Evolutionary conservation across 2,113 vertebrate species (phyloP).

Genomic region (Numida meleagris): DNA sequence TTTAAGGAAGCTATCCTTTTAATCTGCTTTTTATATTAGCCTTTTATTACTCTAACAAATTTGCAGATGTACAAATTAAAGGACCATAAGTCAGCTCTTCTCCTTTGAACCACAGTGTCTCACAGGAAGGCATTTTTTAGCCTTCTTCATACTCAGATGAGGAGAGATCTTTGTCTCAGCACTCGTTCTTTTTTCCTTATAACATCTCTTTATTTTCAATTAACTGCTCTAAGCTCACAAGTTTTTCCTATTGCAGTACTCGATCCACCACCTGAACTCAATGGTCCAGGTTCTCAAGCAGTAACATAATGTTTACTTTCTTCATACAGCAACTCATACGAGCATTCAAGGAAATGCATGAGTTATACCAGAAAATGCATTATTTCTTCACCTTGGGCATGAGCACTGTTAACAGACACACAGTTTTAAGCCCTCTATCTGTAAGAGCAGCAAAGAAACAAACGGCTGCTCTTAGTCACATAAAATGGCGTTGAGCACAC

Average conservation of each 20-base stretch:
- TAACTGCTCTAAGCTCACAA: not conserved
- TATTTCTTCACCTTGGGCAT: accelerated
- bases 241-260: not conserved
- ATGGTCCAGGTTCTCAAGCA: not conserved
- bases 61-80: conserved; percentile 61
- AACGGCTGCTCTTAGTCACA: not conserved
- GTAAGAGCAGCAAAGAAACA: not conserved
- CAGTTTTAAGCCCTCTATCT: not conserved
- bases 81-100: conserved; percentile 54
- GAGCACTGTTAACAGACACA: accelerated
- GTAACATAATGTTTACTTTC: not conserved
- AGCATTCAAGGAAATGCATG: not conserved
- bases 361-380: not conserved
- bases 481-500: not conserved
- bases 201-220: not conserved
- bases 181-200: not conserved
- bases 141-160: not conserved
- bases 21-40: conserved; percentile 65
- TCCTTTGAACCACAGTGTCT: not conserved
- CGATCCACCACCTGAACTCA: accelerated
- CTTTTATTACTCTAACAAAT: conserved; percentile 71
- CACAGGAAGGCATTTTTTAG: not conserved
- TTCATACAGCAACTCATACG: not conserved
- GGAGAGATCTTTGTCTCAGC: not conserved
- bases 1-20: conserved; percentile 66